Base-by-base conservation (phyloP, 30 jellyfish, hydroid and myxozoan species). In the Turritopsis dohrnii region DNA sequence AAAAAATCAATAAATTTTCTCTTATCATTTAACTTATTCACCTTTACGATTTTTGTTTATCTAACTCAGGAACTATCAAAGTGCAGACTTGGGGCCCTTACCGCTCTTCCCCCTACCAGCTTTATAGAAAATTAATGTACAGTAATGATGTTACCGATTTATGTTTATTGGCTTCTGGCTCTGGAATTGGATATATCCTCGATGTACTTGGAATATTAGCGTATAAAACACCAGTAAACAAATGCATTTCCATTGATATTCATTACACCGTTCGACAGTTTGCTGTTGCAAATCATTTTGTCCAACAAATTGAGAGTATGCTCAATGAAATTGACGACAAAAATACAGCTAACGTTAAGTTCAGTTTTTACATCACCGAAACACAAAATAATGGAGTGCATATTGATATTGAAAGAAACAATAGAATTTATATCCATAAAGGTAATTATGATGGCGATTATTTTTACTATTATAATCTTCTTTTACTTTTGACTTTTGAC, bases 51-150 rank as follows among this genome's bases (percentile, higher is more conserved):
- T 16, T n/a, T n/a, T 3, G 13, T 41, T 41, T 21, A 1, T 21
- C 17, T 66, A 66, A 66, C 27, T 7, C 17, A 66, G 76, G 76
- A 3, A 21, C 7, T 9, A 21, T 21, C 27, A 66, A 9, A 7
- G 29, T 66, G 29, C 54, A 28, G 9, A 24, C 65, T 8, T 79
- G 85, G 85, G 85, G 85, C 8, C 85, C 85, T 4, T 79, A 79
- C 41, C 77, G 85, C 16, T 79, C 85, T 24, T 79, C 85, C 41
- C 27, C 41, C 13, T 53, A 19, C 9, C 80, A 79, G 29, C 79
- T 79, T 30, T 79, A 79, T 29, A 23, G 53, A 79, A 21, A 79
- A 79, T 52, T 79, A 30, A 29, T 24, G 53, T 41, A 41, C 60
- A 21, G 7, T 8, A 29, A 29, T 52, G 80, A 52, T 24, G 31